These are phyloP conservation scores for Zootermopsis nevadensis DNA, from an alignment of 2,888 invertebrate species.

Conservation along the genomic window DNA sequence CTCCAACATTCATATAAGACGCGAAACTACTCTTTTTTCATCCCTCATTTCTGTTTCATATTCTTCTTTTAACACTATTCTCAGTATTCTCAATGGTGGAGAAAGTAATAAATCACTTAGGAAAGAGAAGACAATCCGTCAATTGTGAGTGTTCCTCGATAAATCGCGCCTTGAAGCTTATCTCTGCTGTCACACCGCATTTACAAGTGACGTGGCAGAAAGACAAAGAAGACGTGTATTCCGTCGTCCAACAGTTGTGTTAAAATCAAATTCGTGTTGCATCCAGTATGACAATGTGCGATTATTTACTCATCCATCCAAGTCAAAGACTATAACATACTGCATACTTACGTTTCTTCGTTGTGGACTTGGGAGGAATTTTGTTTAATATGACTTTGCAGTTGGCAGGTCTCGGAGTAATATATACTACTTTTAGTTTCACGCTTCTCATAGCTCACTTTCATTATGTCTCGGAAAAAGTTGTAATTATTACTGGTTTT, in stretches of 20 bases:
- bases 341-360: too few relatives aligned
- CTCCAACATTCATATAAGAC: slow-evolving; percentile 16
- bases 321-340: background rate
- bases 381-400: too few relatives aligned
- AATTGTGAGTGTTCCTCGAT: slow-evolving; percentile 34
- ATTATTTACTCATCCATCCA: background rate
- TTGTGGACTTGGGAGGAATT: too few relatives aligned
- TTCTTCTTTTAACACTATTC: slow-evolving; percentile 21
- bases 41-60: slow-evolving; percentile 21
- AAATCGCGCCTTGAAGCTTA: slow-evolving; percentile 13
- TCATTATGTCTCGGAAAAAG: too few relatives aligned
- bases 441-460: too few relatives aligned
- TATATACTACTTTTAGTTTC: too few relatives aligned
- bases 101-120: slow-evolving; percentile 44
- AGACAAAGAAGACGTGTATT: background rate
- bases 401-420: too few relatives aligned
- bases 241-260: background rate
- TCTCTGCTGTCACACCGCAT: background rate
- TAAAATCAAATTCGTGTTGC: background rate
- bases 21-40: background rate
- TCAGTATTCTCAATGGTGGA: slow-evolving; percentile 21
- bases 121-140: slow-evolving; percentile 18
- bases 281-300: background rate
- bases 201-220: background rate
- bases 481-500: too few relatives aligned